phyloP scores from a whole-genome alignment of 1,140 invertebrate species.

The Zaprionus capensis region DNA sequence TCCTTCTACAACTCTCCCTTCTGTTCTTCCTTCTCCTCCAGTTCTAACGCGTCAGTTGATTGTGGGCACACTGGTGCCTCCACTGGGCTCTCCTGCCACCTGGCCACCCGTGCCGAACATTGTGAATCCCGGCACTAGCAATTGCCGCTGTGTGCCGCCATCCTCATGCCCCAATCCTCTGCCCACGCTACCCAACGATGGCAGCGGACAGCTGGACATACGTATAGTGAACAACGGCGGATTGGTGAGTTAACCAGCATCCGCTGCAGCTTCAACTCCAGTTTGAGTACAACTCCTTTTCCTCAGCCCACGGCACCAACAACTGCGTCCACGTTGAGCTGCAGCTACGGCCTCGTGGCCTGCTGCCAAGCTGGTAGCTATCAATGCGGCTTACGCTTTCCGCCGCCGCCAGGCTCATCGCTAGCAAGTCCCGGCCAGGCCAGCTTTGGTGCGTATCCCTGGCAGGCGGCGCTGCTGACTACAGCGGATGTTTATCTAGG shows the following conservation, averaged over 20 bases:
- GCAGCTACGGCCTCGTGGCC: constrained; percentile 63
- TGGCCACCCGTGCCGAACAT: constrained; percentile 51
- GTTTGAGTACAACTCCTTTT: not conserved
- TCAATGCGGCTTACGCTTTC: constrained; percentile 73
- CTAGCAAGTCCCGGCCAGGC: constrained; percentile 66
- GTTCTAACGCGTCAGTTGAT: constrained; percentile 74
- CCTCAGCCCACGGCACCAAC: constrained; percentile 41
- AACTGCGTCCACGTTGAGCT: constrained; percentile 47
- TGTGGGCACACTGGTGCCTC: constrained; percentile 64
- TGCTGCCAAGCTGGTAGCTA: constrained; percentile 78
- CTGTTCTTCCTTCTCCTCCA: not conserved
- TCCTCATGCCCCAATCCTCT: constrained; percentile 73
- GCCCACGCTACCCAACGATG: constrained; percentile 73
- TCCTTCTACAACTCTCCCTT: too few species aligned
- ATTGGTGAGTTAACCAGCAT: constrained; percentile 50
- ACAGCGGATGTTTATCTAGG: constrained; percentile 87
- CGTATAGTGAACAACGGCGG: constrained; percentile 86
- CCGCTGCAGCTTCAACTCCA: too few species aligned
- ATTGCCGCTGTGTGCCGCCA: constrained; percentile 78
- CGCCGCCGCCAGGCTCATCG: constrained; percentile 64
- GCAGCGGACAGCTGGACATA: constrained; percentile 86
- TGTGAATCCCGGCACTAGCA: constrained; percentile 42
- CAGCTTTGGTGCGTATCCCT: constrained; percentile 77
- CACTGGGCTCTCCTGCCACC: constrained; percentile 29
- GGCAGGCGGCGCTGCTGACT: constrained; percentile 85